phyloP scores from a whole-genome alignment of 2,888 invertebrate genomes.

The Idaea biselata region DNA sequence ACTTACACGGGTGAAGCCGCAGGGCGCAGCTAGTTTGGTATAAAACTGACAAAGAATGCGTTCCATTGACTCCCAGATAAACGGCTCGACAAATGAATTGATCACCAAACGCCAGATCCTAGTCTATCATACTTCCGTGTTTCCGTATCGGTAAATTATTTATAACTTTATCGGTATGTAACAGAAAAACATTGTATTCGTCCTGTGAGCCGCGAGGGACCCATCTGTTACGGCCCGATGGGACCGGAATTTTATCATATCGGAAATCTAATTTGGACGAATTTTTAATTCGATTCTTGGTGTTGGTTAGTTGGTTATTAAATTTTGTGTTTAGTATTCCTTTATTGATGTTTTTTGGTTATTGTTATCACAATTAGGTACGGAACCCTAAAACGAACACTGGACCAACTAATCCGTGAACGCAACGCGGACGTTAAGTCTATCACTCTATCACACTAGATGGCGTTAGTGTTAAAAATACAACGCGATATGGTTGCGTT shows the following conservation, averaged over 20 bases:
- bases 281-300: background rate
- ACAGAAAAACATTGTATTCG: background rate
- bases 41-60: no score
- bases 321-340: background rate
- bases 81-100: constrained; percentile 23
- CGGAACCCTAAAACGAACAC: no score
- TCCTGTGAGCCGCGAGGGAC: background rate
- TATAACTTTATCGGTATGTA: background rate
- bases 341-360: background rate
- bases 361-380: no score
- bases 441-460: no score
- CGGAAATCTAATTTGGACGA: background rate
- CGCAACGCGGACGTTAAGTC: no score
- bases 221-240: background rate
- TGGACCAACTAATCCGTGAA: no score
- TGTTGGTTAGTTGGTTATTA: background rate
- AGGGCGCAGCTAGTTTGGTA: no score
- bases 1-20: no score
- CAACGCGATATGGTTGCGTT: no score
- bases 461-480: no score
- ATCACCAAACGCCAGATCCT: constrained; percentile 23
- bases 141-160: background rate
- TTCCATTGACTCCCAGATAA: constrained; percentile 19
- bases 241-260: background rate
- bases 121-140: background rate